Base-by-base conservation (phyloP, 2,888 invertebrate species). In the Xylota sylvarum region DNA sequence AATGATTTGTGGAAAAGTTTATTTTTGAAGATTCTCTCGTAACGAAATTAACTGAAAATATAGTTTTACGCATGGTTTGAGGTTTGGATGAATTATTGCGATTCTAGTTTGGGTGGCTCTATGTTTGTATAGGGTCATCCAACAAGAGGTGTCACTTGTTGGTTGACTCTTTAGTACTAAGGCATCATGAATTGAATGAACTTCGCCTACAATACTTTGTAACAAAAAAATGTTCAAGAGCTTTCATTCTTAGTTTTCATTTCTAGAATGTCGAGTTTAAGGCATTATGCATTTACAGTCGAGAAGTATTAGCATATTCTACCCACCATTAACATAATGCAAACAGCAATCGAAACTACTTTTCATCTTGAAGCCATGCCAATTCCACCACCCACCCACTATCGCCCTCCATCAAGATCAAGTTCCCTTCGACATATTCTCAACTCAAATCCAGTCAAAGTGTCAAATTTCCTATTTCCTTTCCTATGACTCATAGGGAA, bases 381-480 rank as follows among this genome's bases (percentile, higher is more conserved):
- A 43, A n/a, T 3, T 23, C 23, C 23, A 23, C 23, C 40, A 23
- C 23, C 1, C 23, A 23, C 23, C 1, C 3, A 23, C 23, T 23
- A 23, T 23, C 1, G 23, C 23, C 40, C 5, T 40, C 2, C 40
- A 40, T 40, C 40, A 40, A 35, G 5, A 2, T 35, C 7, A 35
- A 6, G 35, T 35, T 35, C 1, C 35, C 7, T 35, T 35, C 35
- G 35, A 35, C 35, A 65, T 48, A 48, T 19, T 27, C 48, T n/a
- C 10, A 37, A 50, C 50, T 27, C 17, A 23, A 35, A 35, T 48
- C 60, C 72, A 60, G 56, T 46, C 46, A 46, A 72, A 48, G 56
- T 70, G 70, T 56, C 46, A 70, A 56, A 70, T 73, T 60, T 27
- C 37, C n/a, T 35, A 58, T 46, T 65, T 65, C 10, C 14, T 46